phyloP scores from a whole-genome alignment of 2,797 vertebrate genomes.

The Sternotherus odoratus region DNA sequence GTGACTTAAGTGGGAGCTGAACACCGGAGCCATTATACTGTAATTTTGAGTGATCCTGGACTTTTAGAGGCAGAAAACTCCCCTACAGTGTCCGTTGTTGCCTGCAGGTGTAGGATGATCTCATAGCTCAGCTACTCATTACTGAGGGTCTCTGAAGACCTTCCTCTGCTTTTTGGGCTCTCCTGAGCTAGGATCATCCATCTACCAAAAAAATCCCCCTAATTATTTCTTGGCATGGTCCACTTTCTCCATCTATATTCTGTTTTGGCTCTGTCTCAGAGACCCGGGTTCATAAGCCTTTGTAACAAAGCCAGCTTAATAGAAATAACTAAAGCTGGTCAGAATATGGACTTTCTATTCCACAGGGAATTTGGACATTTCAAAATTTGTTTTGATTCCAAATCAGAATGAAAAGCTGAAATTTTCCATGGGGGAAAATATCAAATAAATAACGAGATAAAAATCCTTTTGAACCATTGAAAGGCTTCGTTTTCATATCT shows the following conservation, averaged over 20 bases:
- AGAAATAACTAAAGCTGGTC: constrained; percentile 35
- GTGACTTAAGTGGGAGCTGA: constrained; percentile 35
- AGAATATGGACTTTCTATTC: constrained; percentile 41
- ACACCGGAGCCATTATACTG: constrained; percentile 21
- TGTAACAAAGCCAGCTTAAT: not conserved
- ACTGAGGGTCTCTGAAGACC: not conserved
- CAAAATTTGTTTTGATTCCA: not conserved
- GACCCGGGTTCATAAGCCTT: not conserved
- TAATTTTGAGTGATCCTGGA: not conserved
- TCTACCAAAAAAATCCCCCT: not conserved
- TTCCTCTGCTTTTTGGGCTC: not conserved
- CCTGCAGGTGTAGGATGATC: not conserved
- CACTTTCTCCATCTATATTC: not conserved
- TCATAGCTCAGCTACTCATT: not conserved
- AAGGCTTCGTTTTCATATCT: constrained; percentile 59
- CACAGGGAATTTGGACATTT: not conserved
- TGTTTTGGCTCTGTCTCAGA: not conserved
- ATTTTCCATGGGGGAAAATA: constrained; percentile 37
- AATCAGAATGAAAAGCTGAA: not conserved
- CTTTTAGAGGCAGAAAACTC: not conserved
- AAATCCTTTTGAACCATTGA: constrained; percentile 41
- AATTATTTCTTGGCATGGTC: not conserved
- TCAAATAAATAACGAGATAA: no score
- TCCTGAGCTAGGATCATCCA: not conserved
- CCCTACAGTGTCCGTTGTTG: not conserved